Percentiles rank a stretch among this genome's conserved stretches.
phyloP scores from a whole-genome alignment of 2,888 invertebrate genomes.

The Stenchaetothrips biformis region DNA sequence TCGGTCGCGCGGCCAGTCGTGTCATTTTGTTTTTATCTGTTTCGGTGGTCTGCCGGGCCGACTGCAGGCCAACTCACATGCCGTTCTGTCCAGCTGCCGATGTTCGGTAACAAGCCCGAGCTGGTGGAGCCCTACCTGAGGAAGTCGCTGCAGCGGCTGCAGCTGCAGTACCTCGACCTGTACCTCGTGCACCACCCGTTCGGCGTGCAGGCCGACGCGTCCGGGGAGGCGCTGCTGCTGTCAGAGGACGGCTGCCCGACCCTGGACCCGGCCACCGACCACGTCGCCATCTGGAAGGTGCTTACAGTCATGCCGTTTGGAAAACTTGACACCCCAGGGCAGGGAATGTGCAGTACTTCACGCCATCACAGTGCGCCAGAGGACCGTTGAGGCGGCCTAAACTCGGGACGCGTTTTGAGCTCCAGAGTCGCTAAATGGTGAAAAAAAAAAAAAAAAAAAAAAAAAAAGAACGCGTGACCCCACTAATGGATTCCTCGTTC shows the following conservation, averaged over 20 bases:
- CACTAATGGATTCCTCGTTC: too few relatives aligned
- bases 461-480: too few relatives aligned
- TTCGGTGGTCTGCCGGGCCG: background rate
- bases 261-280: slow-evolving; percentile 59
- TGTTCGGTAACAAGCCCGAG: slow-evolving; percentile 61
- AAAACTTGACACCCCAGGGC: background rate
- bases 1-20: too few relatives aligned
- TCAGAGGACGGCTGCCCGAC: slow-evolving; percentile 57
- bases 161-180: slow-evolving; percentile 67
- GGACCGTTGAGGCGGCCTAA: too few relatives aligned
- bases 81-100: slow-evolving; percentile 56
- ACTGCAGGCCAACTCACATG: background rate
- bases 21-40: background rate
- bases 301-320: background rate
- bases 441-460: too few relatives aligned
- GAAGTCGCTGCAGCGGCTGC: slow-evolving; percentile 58
- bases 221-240: slow-evolving; percentile 52
- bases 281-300: slow-evolving; percentile 66
- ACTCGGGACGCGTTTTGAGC: too few relatives aligned
- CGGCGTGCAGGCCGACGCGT: slow-evolving; percentile 56
- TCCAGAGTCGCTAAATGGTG: too few relatives aligned
- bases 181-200: slow-evolving; percentile 75
- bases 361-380: too few relatives aligned
- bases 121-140: slow-evolving; percentile 63
- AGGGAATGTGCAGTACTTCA: too few relatives aligned